Conservation (phyloP, 2,888 invertebrate genomes). For the Nomada fucata region DNA sequence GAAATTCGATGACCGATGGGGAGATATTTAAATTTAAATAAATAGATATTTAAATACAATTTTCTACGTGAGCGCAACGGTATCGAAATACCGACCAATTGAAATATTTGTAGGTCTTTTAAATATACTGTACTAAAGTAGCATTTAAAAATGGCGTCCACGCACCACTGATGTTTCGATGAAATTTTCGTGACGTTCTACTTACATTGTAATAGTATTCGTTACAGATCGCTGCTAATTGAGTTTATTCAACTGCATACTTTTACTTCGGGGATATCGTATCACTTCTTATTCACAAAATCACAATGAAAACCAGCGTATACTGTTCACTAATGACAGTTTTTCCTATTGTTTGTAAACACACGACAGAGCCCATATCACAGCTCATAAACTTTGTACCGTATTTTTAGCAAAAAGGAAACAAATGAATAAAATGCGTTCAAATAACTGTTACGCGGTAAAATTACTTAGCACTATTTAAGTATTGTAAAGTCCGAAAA, state of each 20-base stretch:
- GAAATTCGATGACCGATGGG: too few relatives aligned
- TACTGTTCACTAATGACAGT: neutral
- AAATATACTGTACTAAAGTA: constrained; percentile 19
- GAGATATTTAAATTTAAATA: too few relatives aligned
- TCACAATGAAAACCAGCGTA: neutral
- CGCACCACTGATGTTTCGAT: neutral
- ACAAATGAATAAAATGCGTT: neutral
- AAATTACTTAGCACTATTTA: neutral
- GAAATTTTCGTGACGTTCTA: constrained; percentile 23
- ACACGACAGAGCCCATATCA: neutral
- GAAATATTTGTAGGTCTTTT: neutral
- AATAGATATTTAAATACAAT: constrained; percentile 4
- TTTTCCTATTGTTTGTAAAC: constrained; percentile 50
- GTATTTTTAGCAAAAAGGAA: neutral
- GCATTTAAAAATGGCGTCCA: constrained; percentile 55
- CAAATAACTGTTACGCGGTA: neutral
- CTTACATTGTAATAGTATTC: constrained; percentile 18
- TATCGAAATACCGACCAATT: neutral
- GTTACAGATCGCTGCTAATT: constrained; percentile 15
- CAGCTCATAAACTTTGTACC: neutral
- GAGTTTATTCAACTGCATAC: constrained; percentile 30
- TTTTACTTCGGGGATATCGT: constrained; percentile 11
- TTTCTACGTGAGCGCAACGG: neutral
- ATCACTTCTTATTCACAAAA: neutral
- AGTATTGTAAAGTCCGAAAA: neutral